Conservation (phyloP, 2,888 invertebrate genomes). For the Hipparchia semele region DNA sequence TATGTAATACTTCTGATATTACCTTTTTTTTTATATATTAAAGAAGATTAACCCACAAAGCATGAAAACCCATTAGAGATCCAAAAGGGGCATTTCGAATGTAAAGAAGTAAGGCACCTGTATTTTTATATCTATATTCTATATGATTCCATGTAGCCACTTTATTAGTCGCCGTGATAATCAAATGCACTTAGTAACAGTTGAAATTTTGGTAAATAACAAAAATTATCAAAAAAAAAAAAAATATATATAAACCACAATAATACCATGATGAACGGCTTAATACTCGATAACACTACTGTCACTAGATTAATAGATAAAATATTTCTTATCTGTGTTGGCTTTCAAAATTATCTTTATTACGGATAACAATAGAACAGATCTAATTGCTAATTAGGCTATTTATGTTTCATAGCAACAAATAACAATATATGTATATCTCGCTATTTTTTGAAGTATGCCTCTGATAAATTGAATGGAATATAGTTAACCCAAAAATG, state of each 20-base stretch:
- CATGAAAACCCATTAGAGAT: too few species aligned
- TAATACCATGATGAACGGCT: slow-evolving; percentile 12
- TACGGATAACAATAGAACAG: background rate
- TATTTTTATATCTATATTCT: too few species aligned
- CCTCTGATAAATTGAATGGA: too few species aligned
- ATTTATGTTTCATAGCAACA: background rate
- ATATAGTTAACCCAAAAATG: too few species aligned
- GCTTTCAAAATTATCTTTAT: background rate
- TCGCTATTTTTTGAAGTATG: too few species aligned
- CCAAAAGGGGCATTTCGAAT: too few species aligned
- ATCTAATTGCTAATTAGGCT: background rate
- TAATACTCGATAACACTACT: slow-evolving; percentile 5
- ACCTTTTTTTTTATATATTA: too few species aligned
- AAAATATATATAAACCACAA: background rate
- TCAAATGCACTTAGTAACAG: background rate
- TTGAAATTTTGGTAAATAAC: background rate
- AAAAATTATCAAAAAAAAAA: slow-evolving; percentile 5
- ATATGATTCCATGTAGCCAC: too few species aligned
- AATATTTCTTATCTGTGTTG: slow-evolving; percentile 1
- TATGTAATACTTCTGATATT: too few species aligned
- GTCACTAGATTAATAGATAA: slow-evolving; percentile 1
- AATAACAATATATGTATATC: background rate
- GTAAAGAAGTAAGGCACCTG: too few species aligned
- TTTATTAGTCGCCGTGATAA: background rate
- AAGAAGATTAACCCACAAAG: too few species aligned